A percentile compares a stretch with the other conserved stretches of the same genome.
phyloP scores from a whole-genome alignment of 1,140 invertebrate species.

The Penaeus japonicus region DNA sequence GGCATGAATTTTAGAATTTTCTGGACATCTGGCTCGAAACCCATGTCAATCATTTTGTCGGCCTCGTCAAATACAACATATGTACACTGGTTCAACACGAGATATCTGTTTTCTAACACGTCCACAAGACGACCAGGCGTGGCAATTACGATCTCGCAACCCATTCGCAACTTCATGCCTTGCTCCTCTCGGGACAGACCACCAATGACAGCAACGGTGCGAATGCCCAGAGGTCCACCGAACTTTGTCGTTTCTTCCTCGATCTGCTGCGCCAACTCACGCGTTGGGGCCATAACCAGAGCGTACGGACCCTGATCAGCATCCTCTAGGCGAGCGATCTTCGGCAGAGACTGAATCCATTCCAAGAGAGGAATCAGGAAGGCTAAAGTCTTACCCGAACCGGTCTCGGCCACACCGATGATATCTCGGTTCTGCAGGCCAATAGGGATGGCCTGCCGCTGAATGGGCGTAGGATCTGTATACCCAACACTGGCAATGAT shows the following conservation, averaged over 20 bases:
- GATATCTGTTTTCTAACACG: conserved; percentile 97
- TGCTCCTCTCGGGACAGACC: conserved; percentile 94
- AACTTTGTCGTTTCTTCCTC: conserved; percentile 99
- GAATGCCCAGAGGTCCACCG: conserved; percentile 91
- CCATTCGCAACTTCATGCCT: conserved; percentile 93
- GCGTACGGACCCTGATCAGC: conserved; percentile 96
- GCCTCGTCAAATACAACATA: conserved; percentile 95
- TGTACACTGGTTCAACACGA: conserved; percentile 95
- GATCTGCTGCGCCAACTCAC: conserved; percentile 99
- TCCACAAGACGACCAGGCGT: conserved; percentile 99
- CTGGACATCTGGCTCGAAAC: conserved; percentile 94
- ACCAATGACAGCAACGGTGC: conserved; percentile 97
- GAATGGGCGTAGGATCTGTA: conserved; percentile 98
- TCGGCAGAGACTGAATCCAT: conserved; percentile 98
- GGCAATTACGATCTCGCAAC: conserved; percentile 99
- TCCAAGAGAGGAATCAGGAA: conserved; percentile 96
- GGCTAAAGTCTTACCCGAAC: conserved; percentile 97
- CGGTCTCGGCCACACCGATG: conserved; percentile 99
- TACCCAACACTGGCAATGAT: conserved; percentile 97
- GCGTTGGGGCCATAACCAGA: conserved; percentile 97
- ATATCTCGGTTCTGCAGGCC: conserved; percentile 98
- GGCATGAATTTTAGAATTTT: conserved; percentile 99
- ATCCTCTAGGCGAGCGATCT: conserved; percentile 91
- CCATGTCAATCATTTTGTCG: conserved; percentile 99
- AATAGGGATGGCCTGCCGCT: conserved; percentile 98